Percentiles rank a stretch among this genome's conserved stretches.
Conservation (phyloP, 2,113 vertebrate species). For the Grantiella picta region DNA sequence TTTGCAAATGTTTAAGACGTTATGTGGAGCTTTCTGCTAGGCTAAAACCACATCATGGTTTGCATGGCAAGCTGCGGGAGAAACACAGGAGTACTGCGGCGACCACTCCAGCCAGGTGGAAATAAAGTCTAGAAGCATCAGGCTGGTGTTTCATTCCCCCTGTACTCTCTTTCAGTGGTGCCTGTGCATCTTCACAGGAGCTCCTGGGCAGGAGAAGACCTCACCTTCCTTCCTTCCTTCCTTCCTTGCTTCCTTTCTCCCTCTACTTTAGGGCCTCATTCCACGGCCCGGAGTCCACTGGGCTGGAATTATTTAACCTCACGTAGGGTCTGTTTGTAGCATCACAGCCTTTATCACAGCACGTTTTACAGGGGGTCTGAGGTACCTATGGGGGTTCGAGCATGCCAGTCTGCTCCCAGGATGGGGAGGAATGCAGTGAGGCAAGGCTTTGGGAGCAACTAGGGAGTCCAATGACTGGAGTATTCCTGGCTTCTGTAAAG, state of each 20-base stretch:
- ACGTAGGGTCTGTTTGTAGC: neutral
- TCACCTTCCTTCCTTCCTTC: neutral
- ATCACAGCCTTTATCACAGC: neutral
- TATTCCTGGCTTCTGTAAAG: fast-evolving
- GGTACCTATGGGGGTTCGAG: neutral
- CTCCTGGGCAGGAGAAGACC: neutral
- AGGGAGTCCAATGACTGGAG: neutral
- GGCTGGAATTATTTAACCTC: neutral
- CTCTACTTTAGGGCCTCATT: neutral
- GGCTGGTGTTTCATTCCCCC: neutral
- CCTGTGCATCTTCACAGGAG: fast-evolving
- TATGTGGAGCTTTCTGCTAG: neutral
- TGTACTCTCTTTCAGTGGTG: neutral
- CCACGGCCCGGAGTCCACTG: neutral
- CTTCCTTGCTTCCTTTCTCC: neutral
- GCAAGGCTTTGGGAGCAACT: neutral
- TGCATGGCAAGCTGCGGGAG: neutral
- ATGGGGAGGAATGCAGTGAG: neutral
- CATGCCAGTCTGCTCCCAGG: neutral
- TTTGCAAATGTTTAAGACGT: neutral
- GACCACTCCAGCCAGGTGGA: neutral
- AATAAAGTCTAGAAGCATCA: neutral
- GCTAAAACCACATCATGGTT: neutral
- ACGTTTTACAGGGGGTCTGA: neutral
- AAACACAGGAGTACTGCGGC: neutral